Evolutionary conservation across 2,888 invertebrate genomes (phyloP).

Genomic region (Morpho achilles): DNA sequence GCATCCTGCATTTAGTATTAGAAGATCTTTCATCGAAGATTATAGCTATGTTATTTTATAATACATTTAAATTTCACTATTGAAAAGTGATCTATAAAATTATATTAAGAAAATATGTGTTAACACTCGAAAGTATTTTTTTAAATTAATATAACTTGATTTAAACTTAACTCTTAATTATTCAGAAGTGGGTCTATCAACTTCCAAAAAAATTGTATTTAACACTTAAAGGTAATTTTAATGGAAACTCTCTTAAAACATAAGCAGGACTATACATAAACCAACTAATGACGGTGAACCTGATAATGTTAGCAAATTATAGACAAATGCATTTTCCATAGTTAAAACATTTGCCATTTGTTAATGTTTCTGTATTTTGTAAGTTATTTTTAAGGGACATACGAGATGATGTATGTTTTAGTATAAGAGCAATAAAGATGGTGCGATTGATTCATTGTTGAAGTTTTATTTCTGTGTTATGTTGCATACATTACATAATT

Average conservation of each 20-base stretch:
- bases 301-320: neutral
- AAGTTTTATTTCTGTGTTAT: neutral
- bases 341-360: neutral
- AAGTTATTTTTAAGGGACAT: constrained; percentile 22
- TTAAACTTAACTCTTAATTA: no score
- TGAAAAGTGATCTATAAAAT: no score
- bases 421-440: constrained; percentile 34
- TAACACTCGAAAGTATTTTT: no score
- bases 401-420: constrained; percentile 26
- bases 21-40: no score
- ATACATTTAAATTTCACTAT: no score
- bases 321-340: neutral
- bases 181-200: no score
- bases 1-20: no score
- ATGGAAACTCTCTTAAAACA: neutral
- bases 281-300: neutral
- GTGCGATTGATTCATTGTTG: constrained; percentile 23
- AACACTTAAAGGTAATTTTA: neutral
- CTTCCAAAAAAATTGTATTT: neutral
- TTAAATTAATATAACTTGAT: no score
- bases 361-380: neutral
- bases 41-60: no score
- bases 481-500: neutral
- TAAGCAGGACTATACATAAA: neutral
- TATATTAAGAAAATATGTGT: no score